Conservation (phyloP, 2,113 vertebrate species). For the Addax nasomaculatus region DNA sequence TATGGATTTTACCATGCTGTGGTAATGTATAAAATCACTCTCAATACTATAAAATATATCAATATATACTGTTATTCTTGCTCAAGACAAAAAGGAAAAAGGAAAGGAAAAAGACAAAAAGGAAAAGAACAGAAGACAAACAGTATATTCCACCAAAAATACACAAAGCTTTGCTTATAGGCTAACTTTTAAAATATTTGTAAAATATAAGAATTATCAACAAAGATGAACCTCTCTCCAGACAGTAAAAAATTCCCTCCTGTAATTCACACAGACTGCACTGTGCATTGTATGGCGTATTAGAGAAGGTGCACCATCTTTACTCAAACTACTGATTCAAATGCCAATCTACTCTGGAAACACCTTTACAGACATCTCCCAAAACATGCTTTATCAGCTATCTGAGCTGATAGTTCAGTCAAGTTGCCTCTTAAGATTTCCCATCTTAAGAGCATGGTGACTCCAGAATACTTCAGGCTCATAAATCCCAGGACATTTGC, state of each 20-base stretch:
- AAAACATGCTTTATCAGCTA: background rate
- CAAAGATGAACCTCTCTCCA: background rate
- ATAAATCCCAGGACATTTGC: background rate
- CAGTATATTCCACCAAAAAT: background rate
- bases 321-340: background rate
- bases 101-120: background rate
- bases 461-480: background rate
- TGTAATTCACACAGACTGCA: background rate
- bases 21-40: conserved; percentile 13
- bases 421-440: background rate
- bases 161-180: background rate
- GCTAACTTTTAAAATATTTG: background rate
- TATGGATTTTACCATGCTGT: conserved; percentile 11
- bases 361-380: background rate
- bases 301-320: background rate
- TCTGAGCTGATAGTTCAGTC: background rate
- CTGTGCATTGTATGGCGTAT: background rate
- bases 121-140: background rate
- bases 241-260: background rate
- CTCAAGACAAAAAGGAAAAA: background rate
- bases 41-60: background rate
- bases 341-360: background rate
- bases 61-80: background rate
- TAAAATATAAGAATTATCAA: background rate
- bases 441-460: background rate